Evolutionary conservation across 2,113 vertebrate genomes (phyloP).

Genomic region (Epinephelus lanceolatus): DNA sequence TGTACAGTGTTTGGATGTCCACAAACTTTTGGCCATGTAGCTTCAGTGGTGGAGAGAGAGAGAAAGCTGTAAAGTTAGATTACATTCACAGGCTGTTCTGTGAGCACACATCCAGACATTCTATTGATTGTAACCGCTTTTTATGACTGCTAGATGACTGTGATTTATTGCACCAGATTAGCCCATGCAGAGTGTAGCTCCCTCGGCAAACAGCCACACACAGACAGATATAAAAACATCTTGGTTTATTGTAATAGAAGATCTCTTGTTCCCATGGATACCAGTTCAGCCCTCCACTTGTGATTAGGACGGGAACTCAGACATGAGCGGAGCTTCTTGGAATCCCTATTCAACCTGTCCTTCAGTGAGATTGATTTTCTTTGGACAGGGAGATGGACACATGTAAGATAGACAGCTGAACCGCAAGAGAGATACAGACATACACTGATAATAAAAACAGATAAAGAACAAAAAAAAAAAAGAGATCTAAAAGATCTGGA

Average conservation of each 20-base stretch:
- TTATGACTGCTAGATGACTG: slow-evolving; percentile 12
- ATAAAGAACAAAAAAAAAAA: not conserved
- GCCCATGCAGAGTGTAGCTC: slow-evolving; percentile 9
- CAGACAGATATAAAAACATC: slow-evolving; percentile 21
- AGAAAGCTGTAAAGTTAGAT: not conserved
- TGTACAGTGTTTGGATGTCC: too few relatives aligned
- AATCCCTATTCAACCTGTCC: not conserved
- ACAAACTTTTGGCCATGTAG: too few relatives aligned
- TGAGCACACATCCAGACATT: slow-evolving; percentile 26
- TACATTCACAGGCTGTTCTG: not conserved
- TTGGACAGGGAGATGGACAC: slow-evolving; percentile 14
- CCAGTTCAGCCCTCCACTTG: not conserved
- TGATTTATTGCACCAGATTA: slow-evolving; percentile 56
- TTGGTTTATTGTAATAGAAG: slow-evolving; percentile 11
- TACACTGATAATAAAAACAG: not conserved
- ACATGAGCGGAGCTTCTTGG: slow-evolving; percentile 1
- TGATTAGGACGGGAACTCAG: not conserved
- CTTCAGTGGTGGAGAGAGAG: too few relatives aligned
- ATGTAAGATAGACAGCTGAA: not conserved
- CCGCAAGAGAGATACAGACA: not conserved
- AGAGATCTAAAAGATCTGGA: not conserved
- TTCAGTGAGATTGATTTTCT: slow-evolving; percentile 35
- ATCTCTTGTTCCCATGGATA: slow-evolving; percentile 32
- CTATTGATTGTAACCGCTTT: slow-evolving; percentile 55
- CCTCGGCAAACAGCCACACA: slow-evolving; percentile 19